Evolutionary conservation across 2,888 invertebrate species (phyloP), one percentile per base, ranked within the genome.

Genomic region (Drosophila melanocephala): DNA sequence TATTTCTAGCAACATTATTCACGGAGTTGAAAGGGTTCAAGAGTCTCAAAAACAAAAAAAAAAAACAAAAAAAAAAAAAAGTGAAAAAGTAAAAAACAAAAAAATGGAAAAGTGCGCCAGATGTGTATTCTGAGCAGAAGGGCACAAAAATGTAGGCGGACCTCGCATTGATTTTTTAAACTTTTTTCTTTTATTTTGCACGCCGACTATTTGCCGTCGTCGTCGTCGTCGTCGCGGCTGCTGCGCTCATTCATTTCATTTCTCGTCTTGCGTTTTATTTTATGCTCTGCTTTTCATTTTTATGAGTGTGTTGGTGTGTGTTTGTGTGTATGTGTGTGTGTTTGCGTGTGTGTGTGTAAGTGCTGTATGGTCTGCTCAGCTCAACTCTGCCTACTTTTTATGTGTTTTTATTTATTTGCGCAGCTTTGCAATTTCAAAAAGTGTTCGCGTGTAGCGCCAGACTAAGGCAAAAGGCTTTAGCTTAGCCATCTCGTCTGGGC

Each of bases 381-480:
- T 37, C 58, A 69, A 69, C 78, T 77, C 88, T 87, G 87, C 90
- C 90, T 88, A 89, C 87, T 88, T 90, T 89, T 90, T 89, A 90
- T 87, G 84, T 84, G 77, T 87, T 87, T 83, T 89, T 90, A 87
- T 90, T 83, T 89, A 87, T 87, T 89, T 89, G 84, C 91, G 87
- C 75, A 87, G 89, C 87, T 90, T 89, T 90, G 90, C 90, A 87
- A 87, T 90, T 87, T 90, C 77, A 87, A 90, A 87, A 89, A 87
- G 91, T 90, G 85, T 87, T 87, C 87, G 79, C 84, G 77, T 75
- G 75, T 67, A 56, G 67, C 60, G 72, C 62, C 75, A 75, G 77
- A 62, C 72, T 67, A 60, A 69, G 53, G 83, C 66, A 62, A 70
- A 83, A 70, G 75, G 75, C 79, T 75, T 79, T 80, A 72, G 86